These are phyloP conservation scores for Cryptotis parvus DNA, from an alignment of 2,113 vertebrate species.

Conservation along the genomic window DNA sequence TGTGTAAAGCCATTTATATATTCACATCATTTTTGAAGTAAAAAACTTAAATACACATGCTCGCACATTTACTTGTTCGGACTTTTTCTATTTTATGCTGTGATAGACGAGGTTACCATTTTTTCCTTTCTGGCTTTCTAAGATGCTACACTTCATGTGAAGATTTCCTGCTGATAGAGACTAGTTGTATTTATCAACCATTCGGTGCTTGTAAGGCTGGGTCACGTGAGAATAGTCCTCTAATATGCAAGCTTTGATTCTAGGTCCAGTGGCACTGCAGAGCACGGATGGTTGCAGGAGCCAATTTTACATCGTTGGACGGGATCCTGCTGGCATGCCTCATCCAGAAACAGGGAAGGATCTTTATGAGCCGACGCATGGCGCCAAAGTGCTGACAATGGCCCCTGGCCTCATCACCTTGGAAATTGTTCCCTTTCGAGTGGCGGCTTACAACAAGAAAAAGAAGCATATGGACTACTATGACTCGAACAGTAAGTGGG, in stretches of 20 bases:
- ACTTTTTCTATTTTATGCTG: not conserved
- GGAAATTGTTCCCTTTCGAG: constrained; percentile 98
- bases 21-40: not conserved
- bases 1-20: not conserved
- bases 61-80: not conserved
- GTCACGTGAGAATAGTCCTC: not conserved
- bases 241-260: not conserved
- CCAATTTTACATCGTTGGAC: constrained; percentile 98
- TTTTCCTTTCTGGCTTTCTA: not conserved
- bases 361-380: constrained; percentile 96
- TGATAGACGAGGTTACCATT: not conserved
- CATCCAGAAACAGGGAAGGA: constrained; percentile 97
- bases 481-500: constrained; percentile 94
- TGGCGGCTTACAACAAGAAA: constrained; percentile 97
- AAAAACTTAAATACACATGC: no score
- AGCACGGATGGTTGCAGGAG: constrained; percentile 97
- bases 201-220: not conserved
- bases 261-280: constrained; percentile 99
- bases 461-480: constrained; percentile 98
- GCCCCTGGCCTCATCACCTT: constrained; percentile 96
- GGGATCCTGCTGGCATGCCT: constrained; percentile 98
- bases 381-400: constrained; percentile 99
- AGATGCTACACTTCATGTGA: not conserved
- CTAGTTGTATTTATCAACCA: not conserved
- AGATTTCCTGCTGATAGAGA: not conserved